These are phyloP conservation scores for Labeo rohita DNA, from an alignment of 2,113 vertebrate species.

Conservation along the genomic window DNA sequence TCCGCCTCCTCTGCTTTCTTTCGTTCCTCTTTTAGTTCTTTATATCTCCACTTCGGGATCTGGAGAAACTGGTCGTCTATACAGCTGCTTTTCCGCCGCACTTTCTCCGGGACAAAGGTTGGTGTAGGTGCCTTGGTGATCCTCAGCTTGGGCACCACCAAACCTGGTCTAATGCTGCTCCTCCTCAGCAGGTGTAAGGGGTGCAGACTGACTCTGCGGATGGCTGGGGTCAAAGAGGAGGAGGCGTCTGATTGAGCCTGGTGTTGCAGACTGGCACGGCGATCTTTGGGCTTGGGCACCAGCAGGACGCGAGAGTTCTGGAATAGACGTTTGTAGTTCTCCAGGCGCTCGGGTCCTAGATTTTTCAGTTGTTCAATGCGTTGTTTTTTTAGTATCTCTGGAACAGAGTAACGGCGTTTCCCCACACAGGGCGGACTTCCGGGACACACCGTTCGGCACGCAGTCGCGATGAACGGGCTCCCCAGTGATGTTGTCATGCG, in stretches of 20 bases:
- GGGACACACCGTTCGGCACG: constrained; percentile 88
- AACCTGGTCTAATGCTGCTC: constrained; percentile 87
- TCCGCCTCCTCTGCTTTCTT: constrained; percentile 88
- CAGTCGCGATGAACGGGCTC: constrained; percentile 85
- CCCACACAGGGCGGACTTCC: constrained; percentile 86
- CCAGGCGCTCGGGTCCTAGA: constrained; percentile 67
- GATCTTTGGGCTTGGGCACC: constrained; percentile 73
- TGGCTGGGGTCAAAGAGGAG: constrained; percentile 47
- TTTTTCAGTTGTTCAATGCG: constrained; percentile 68
- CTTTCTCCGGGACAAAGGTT: constrained; percentile 83
- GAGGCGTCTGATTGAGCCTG: constrained; percentile 47
- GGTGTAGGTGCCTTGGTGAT: constrained; percentile 85
- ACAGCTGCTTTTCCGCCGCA: constrained; percentile 73
- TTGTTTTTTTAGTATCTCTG: constrained; percentile 84
- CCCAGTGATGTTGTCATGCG: constrained; percentile 85
- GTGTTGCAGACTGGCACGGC: constrained; percentile 78
- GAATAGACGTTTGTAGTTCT: constrained; percentile 74
- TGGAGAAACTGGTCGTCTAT: constrained; percentile 82
- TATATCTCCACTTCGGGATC: constrained; percentile 95
- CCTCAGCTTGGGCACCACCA: constrained; percentile 86
- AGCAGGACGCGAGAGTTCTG: constrained; percentile 77
- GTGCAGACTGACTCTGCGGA: constrained; percentile 84
- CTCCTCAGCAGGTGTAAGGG: constrained; percentile 82
- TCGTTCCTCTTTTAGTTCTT: constrained; percentile 90
- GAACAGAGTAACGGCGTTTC: constrained; percentile 84